Evolutionary conservation across 2,113 vertebrate genomes (phyloP), one percentile per base, ranked within the genome.

Genomic region (Trematocara stigmaticum): DNA sequence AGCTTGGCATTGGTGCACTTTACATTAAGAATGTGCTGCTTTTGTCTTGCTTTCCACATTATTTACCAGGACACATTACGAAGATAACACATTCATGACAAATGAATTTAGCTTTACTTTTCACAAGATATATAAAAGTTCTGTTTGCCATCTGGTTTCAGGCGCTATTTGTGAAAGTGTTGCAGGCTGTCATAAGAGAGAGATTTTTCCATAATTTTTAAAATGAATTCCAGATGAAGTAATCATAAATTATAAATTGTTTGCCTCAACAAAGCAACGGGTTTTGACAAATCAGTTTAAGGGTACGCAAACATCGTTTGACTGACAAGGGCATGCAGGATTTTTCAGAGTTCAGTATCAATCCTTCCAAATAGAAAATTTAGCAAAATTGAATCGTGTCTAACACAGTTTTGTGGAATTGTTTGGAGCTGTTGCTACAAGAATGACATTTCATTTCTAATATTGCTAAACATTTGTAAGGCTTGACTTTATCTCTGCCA

Each of bases 341-440:
- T 38, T 79, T 82, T 86, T 81, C 83, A 59, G 69, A 76, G 85
- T 86, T 79, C 79, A 79, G 52, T 15, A 16, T 49, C 81, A 88
- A 6, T 12, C 40, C 57, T 88, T 49, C 59, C 53, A 81, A 83
- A 76, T 26, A 42, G 4, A 38, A 49, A 18, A 84, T 59, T 49
- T 69, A 10, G 55, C 45, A 47, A 79, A 82, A 49, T 83, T 74
- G 42, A 74, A 49, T 76, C 6, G 8, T 31, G 4, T 4, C 12
- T 61, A 49, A 53, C 40, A 45, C 5, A 10, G 56, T 16, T 78
- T 83, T 10, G 64, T 52, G 47, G 31, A 71, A 81, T 40, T 12
- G 51, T 78, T 87, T 55, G 49, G 34, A 81, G 64, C 76, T 71
- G 64, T 64, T 71, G 35, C 52, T 8, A 8, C 59, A 83, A 74